Evolutionary conservation across 2,113 vertebrate genomes (phyloP), one percentile per base, ranked within the genome.

Genomic region (Forbesichthys papilliferus): DNA sequence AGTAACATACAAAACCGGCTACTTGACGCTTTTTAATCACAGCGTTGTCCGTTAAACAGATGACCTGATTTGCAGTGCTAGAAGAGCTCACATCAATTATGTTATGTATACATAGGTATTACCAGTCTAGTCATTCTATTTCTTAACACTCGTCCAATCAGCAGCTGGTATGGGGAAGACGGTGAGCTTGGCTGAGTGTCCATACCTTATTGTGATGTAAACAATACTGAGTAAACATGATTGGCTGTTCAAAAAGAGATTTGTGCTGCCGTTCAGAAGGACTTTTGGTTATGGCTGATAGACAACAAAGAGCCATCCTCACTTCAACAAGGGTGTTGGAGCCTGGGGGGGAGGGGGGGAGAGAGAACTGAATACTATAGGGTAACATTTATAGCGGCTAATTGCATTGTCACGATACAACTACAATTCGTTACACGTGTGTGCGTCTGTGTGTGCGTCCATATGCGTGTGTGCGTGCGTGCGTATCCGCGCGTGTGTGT

Each of bases 271-370:
- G 76, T 87, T 79, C 76, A 67, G 71, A 69, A 68, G 69, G 83
- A 88, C 90, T 92, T 94, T 93, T 93, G 92, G 92, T 93, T 92
- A 87, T 92, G 91, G 89, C 92, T 92, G 90, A 89, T 79, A 81
- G 83, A 87, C 70, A 71, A 75, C 71, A 74, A 56, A 72, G 63
- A 74, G 78, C 72, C 78, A 64, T 80, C 80, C 65, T 93, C 89
- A 93, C 71, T 91, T 91, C 49, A 83, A 82, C 48, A 75, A 34
- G 4, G 90, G 82, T 6, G 78, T 20, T 5, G 87, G 85, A 67
- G 87, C 83, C 92, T 93, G 79, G 56, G 13, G 49, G 18, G 75
- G 5, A 27, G 14, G 64, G 63, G 67, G 61, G 59, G 27, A 66
- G 27, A 14, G 61, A 3, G 4, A 58, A 27, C 27, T 27, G 1